Evolutionary conservation across 1,140 invertebrate genomes (phyloP), one percentile per base, ranked within the genome.

Genomic region (Drosophila willistoni): DNA sequence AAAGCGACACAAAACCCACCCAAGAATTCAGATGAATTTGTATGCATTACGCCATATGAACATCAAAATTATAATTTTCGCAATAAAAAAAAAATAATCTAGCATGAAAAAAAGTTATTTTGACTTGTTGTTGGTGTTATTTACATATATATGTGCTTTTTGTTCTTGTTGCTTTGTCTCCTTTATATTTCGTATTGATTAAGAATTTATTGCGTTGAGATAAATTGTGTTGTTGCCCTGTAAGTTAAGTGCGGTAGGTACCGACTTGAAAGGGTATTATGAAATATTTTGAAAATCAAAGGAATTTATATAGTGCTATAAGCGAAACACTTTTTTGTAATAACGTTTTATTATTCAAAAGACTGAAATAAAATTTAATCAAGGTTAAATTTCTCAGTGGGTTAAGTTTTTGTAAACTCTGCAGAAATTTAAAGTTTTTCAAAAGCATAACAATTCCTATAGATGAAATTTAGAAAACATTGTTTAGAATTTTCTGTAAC

Each of bases 21-120:
- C n/a, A 63, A 25, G 56, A 56, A 61, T 59, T 42, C 41, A 56
- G 47, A 33, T 39, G 36, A 66, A 87, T 86, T 86, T 63, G 83
- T 86, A 86, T 86, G 76, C 82, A 67, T 59, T 59, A 39, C 55
- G 29, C 33, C 59, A 14, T 63, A 64, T 29, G 2, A 34, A 67
- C 68, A 82, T 82, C 67, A 69, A 76, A 73, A 79, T 86, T 87
- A 86, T 70, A 78, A 86, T 86, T 87, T 75, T 71, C 10, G 39
- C 57, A 77, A 78, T 66, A 64, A 67, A 71, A 71, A 63, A 78
- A 62, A 61, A 69, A 75, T 68, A 63, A 64, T 12, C 17, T 12
- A 19, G 17, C 44, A 51, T 51, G 44, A 51, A 22, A 22, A 22
- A 51, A 51, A 51, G 44, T 51, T 51, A 51, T 51, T 51, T 22